Percentiles rank a stretch among this genome's conserved stretches.
Conservation (phyloP, 2,113 vertebrate genomes). For the Rousettus leschenaultii region DNA sequence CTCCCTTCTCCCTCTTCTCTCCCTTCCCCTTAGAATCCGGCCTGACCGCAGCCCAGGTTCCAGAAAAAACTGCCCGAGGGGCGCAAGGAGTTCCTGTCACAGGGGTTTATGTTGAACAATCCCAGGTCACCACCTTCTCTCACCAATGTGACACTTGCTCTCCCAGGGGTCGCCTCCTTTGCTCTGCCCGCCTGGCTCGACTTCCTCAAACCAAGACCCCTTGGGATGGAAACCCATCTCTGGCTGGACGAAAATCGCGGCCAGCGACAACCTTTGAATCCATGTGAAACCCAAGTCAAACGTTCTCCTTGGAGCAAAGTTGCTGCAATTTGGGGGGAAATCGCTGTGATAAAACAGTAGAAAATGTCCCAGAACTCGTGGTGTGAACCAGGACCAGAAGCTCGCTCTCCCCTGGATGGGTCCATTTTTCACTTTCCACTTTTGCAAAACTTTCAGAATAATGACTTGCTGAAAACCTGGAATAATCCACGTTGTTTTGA, state of each 20-base stretch:
- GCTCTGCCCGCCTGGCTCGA: not conserved
- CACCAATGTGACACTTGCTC: not conserved
- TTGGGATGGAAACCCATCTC: not conserved
- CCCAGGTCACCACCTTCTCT: not conserved
- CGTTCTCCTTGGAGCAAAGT: not conserved
- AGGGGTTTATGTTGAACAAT: rapidly evolving
- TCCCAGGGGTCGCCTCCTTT: not conserved
- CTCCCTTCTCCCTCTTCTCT: not conserved
- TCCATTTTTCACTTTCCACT: slow-evolving; percentile 69
- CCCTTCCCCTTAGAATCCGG: not conserved
- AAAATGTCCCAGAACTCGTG: not conserved
- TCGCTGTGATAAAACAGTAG: not conserved
- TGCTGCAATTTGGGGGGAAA: not conserved
- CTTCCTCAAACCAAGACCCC: not conserved
- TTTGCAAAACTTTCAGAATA: slow-evolving; percentile 59
- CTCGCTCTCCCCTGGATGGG: not conserved
- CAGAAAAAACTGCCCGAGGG: not conserved
- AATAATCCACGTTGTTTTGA: slow-evolving; percentile 71
- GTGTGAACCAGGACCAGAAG: not conserved
- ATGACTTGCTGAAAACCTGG: slow-evolving; percentile 72
- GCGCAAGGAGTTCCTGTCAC: rapidly evolving
- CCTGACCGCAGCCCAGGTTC: not conserved
- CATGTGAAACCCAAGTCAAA: not conserved
- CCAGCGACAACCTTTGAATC: not conserved
- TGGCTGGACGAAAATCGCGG: not conserved